phyloP scores from a whole-genome alignment of 2,797 vertebrate species.

The Argya squamiceps region DNA sequence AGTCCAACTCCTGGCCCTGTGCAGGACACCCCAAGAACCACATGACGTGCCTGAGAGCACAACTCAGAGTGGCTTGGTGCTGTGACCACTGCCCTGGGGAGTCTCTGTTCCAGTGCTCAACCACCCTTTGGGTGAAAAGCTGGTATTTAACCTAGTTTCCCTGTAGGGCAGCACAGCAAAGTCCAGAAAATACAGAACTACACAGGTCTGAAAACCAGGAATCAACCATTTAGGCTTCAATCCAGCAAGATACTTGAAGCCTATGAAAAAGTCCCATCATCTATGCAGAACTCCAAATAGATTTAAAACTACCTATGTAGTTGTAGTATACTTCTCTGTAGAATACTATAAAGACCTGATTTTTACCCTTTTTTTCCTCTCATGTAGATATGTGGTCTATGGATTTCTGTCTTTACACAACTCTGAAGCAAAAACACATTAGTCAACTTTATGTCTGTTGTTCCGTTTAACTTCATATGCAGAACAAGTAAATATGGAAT shows the following conservation, averaged over 20 bases:
- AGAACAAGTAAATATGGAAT: not conserved
- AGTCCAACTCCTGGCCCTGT: not conserved
- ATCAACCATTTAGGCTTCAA: not conserved
- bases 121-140: not conserved
- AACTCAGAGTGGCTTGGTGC: not conserved
- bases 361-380: not conserved
- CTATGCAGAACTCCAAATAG: not conserved
- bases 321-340: not conserved
- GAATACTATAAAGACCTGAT: not conserved
- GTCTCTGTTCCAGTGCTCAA: not conserved
- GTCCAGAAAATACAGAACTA: not conserved
- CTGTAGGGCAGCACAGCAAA: not conserved
- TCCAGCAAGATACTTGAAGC: not conserved
- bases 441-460: not conserved
- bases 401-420: not conserved
- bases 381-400: not conserved
- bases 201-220: not conserved
- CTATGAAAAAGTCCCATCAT: not conserved
- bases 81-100: not conserved
- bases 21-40: not conserved
- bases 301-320: not conserved
- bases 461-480: not conserved
- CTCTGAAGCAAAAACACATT: not conserved
- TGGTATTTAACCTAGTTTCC: not conserved
- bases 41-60: not conserved